phyloP scores from a whole-genome alignment of 2,113 vertebrate species.

The Leptobrachium leishanense region DNA sequence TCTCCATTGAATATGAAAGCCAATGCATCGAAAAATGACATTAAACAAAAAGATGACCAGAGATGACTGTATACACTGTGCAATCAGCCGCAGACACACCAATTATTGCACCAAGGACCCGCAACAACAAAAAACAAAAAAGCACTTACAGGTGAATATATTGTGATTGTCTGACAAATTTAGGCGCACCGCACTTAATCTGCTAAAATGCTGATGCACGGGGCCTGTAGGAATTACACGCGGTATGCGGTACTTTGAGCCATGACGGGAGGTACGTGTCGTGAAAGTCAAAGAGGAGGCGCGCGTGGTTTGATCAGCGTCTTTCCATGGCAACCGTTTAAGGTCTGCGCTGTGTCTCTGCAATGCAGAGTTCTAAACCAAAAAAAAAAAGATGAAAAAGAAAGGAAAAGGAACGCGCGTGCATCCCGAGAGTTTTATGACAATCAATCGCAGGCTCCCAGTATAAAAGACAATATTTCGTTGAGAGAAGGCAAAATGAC shows the following conservation, averaged over 20 bases:
- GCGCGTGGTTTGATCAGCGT: background rate
- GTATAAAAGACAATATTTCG: background rate
- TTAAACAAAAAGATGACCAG: background rate
- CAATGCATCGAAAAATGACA: background rate
- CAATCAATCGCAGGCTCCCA: conserved; percentile 20
- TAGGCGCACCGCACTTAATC: conserved; percentile 15
- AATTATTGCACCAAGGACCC: background rate
- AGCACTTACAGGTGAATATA: conserved; percentile 28
- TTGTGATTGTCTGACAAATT: background rate
- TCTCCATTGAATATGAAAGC: background rate
- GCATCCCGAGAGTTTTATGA: conserved; percentile 13
- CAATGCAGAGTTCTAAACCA: background rate
- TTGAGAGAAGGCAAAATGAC: background rate
- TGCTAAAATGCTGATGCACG: background rate
- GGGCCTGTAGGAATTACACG: conserved; percentile 3
- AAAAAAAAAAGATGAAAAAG: background rate
- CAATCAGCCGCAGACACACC: background rate
- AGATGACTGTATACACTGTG: no score
- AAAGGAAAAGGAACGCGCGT: background rate
- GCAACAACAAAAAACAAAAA: background rate
- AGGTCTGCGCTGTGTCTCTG: background rate
- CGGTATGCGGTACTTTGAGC: conserved; percentile 14
- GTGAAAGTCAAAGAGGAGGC: background rate
- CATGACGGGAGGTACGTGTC: conserved; percentile 16
- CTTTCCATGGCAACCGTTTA: conserved; percentile 12